Evolutionary conservation across 2,888 invertebrate genomes (phyloP), one percentile per base, ranked within the genome.

Genomic region (Nezara viridula): DNA sequence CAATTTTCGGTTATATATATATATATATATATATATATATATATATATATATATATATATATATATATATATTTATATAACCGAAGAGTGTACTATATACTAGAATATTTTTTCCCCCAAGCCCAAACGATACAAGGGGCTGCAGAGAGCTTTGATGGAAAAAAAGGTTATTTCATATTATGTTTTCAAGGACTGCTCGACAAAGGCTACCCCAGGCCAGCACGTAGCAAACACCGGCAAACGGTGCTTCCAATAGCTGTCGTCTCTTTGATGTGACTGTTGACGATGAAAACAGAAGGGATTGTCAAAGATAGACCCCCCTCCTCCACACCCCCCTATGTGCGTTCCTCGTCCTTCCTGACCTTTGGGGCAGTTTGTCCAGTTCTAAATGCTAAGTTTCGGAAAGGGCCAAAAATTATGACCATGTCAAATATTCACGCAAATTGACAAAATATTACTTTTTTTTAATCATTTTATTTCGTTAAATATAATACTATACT

Each of bases 181-280:
- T 73, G 37, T 37, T 73, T 73, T 73, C 19, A 32, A 37, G 37
- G 66, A 37, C 32, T 21, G 21, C 6, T 32, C 19, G 1, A 73
- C 66, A 73, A 73, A 73, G 66, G 37, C 19, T 37, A 27, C 4
- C 14, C 14, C 60, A 32, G 66, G 14, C 66, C 19, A 37, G 32
- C 19, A 3, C 5, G 14, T 14, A 16, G 14, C 60, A 16, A 37
- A 32, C 32, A 37, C 19, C 19, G 9, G 21, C 32, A 73, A 66
- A 73, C 32, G 37, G 16, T 73, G 32, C 66, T 73, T 73, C 66
- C 66, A 73, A 73, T 73, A 73, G 37, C 66, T 73, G 66, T 19
- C 66, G 27, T 21, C 66, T 37, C 66, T 73, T 73, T 73, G 66
- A 73, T 73, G 32, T 32, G 66, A 32, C 66, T 73, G 66, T 73